Evolutionary conservation across 2,113 vertebrate species (phyloP), one percentile per base, ranked within the genome.

Genomic region (Antennarius striatus): DNA sequence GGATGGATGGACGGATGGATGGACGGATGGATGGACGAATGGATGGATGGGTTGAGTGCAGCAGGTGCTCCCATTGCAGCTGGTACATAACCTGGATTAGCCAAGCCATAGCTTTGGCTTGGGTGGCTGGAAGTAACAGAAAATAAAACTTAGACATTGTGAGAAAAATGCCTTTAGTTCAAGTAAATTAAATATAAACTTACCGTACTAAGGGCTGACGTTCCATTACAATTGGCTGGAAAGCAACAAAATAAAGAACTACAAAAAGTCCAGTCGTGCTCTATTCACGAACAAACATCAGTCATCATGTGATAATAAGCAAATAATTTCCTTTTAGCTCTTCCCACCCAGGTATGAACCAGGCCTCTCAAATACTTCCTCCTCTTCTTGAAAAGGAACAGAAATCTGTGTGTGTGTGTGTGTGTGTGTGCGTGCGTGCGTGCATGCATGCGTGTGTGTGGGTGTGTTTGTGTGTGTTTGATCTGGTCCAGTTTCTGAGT

Each of bases 11-110:
- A 22, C 22, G 22, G 22, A 22, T 22, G 22, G 22, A 2, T 22
- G 22, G 22, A 22, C 22, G 22, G 22, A 22, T 22, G 22, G 22
- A 22, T 22, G 22, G 22, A 22, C 22, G 22, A 2, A 22, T 22
- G 22, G 22, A 22, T 22, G 22, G 22, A 22, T 22, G 22, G 22
- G 22, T 22, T 22, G 22, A 22, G 22, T 22, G 22, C 22, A 22
- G 22, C 89, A 1, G 77, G 29, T 0, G 0, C 3, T 1, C 62
- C 74, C 1, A 8, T 5, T 9, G 78, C 74, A 10, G 72, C 10
- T 5, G 75, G 76, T 0, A 29, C 0, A 16, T 81, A 89, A 4
- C 86, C 87, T 2, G 85, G 82, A 17, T 88, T 88, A 10, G 61
- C 56, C 1, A 73, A 1, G 3, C 90, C 90, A 17, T 90, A 90